Evolutionary conservation across 2,888 invertebrate species (phyloP), one percentile per base, ranked within the genome.

Genomic region (Thymelicus acteon): DNA sequence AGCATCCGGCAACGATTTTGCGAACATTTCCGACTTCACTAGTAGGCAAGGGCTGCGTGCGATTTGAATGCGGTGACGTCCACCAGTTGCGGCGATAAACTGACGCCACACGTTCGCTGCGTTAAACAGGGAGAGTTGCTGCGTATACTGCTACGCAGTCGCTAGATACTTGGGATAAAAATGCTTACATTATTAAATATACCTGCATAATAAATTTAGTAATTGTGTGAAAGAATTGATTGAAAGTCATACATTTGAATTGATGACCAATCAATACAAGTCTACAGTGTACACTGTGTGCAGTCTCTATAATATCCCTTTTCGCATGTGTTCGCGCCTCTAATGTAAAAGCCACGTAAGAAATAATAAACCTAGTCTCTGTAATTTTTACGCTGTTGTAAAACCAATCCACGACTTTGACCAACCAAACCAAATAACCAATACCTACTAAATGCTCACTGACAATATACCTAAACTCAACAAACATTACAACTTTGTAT

Each of bases 11-110:
- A 75, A 81, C 81, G 84, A 82, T 84, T 79, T 81, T 81, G 83
- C 79, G 84, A 85, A 87, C 87, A 85, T 91, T 90, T 90, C 87
- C 86, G 84, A 87, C 85, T 89, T 88, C 88, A 88, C 86, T 82
- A 79, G 80, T 79, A 77, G 13, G 78, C 80, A 8, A 82, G 79
- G 86, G 86, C 86, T 73, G 72, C n/a, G n/a, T 37, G 19, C 63
- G 39, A 67, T 73, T 60, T 60, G 67, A 75, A 74, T 75, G 75
- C 77, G 79, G 76, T 75, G 76, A 75, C 75, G 80, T 78, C 85
- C 84, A 87, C 85, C 86, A 86, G 86, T 87, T 88, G 86, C 83
- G 79, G 77, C 83, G 75, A 87, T 89, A 86, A 87, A 83, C 76
- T 82, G 84, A 85, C 84, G 82, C 80, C 81, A 80, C 84, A 85